Base-by-base conservation (phyloP, 2,797 vertebrate genomes). In the Hafferia zeledoni region DNA sequence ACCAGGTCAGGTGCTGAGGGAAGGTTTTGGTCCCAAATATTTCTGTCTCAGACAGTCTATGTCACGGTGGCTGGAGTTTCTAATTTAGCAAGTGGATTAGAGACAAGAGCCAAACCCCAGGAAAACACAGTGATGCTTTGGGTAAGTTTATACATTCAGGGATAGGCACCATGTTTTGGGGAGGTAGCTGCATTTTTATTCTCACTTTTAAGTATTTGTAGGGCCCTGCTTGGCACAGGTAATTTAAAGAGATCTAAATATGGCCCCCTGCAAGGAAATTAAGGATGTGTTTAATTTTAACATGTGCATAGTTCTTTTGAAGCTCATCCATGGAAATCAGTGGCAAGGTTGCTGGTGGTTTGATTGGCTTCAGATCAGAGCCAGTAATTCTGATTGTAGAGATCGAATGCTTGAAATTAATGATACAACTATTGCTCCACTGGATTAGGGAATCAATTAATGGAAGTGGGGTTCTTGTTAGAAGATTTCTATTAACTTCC, bases 281-380 rank as follows among this genome's bases (percentile, higher is more conserved):
- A 94, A 93, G 80, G 89, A 89, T 93, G 68, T 95, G 71, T 90
- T 96, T 95, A 84, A 79, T 94, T 96, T 91, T 95, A 94, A 87
- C 68, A 17, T 77, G 87, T 87, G 91, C 88, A 91, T 30, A 82
- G 80, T 23, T 91, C 52, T 67, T 88, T 93, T 97, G 95, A 93
- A 96, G 86, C 89, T 70, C 74, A 74, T 95, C 94, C 95, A 96
- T 79, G 78, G 93, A 94, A 95, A 94, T 96, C 95, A 94, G 60
- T 90, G 94, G 85, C 39, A 70, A 41, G 49, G 87, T 85, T 96
- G 76, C 82, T 96, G 95, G 31, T 88, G 91, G 88, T 91, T 96
- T 97, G 96, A 97, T 96, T 95, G 91, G 89, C 94, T 95, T 96
- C 20, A 49, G 93, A 96, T 93, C 85, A 79, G 91, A 95, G 95